Percentiles rank a stretch among this genome's conserved stretches.
Evolutionary conservation across 2,113 vertebrate species (phyloP).

Genomic region (Corythornis madagascariensis): DNA sequence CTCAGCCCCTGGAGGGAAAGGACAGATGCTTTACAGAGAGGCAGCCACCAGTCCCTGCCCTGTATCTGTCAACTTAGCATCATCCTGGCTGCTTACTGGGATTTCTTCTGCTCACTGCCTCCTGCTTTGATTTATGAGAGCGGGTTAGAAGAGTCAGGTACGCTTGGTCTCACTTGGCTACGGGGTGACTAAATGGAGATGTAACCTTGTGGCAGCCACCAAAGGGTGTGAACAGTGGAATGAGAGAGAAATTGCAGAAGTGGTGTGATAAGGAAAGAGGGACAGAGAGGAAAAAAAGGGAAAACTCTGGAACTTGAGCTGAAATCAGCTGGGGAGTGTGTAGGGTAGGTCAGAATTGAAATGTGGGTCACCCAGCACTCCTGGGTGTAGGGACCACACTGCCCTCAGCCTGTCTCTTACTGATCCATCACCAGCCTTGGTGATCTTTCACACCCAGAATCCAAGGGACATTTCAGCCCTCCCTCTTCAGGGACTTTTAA

Average conservation of each 20-base stretch:
- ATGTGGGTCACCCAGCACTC: rapidly evolving
- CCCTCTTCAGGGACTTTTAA: background rate
- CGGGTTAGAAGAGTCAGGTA: constrained; percentile 1
- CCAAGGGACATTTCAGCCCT: background rate
- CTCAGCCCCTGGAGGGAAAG: background rate
- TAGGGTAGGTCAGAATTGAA: background rate
- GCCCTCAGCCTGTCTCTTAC: background rate
- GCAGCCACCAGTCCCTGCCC: background rate
- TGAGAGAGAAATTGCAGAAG: background rate
- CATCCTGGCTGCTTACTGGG: background rate
- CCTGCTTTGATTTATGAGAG: constrained; percentile 7
- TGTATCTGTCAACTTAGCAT: background rate
- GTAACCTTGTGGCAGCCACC: background rate
- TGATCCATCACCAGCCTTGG: background rate
- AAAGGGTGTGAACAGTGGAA: background rate
- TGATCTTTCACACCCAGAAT: background rate
- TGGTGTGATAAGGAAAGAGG: background rate
- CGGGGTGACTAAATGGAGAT: background rate
- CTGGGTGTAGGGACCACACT: background rate
- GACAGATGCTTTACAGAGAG: background rate
- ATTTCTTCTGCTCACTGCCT: constrained; percentile 5
- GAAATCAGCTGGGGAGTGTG: background rate
- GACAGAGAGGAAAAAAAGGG: background rate
- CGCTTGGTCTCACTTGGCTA: background rate
- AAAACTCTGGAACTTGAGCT: rapidly evolving